A percentile compares a stretch with the other conserved stretches of the same genome.
These are phyloP conservation scores for Chaetodon trifascialis DNA, from an alignment of 2,113 vertebrate genomes.

Conservation along the genomic window DNA sequence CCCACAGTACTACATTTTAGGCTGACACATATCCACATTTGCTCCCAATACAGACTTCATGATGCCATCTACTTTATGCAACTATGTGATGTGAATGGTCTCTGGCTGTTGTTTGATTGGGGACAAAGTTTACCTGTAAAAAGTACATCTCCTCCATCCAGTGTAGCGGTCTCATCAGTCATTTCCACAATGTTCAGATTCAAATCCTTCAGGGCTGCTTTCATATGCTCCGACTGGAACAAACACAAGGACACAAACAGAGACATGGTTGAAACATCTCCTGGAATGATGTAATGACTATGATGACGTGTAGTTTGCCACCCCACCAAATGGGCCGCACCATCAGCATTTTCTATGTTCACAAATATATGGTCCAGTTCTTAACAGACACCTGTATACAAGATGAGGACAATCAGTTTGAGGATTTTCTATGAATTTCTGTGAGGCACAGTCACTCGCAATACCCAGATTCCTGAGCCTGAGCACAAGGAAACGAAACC, in stretches of 20 bases:
- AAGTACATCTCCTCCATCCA: slow-evolving; percentile 97
- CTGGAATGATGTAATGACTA: not conserved
- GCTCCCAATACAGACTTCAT: not conserved
- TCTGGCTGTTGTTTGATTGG: not conserved
- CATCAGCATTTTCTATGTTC: slow-evolving; percentile 42
- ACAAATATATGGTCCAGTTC: slow-evolving; percentile 37
- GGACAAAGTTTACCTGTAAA: slow-evolving; percentile 90
- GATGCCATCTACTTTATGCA: not conserved
- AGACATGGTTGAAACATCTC: slow-evolving; percentile 52
- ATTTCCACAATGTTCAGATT: slow-evolving; percentile 95
- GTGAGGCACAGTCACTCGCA: not conserved
- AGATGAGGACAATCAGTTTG: slow-evolving; percentile 43
- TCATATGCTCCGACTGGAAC: slow-evolving; percentile 90
- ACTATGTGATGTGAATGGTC: not conserved
- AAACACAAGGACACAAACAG: slow-evolving; percentile 60
- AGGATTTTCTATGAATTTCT: slow-evolving; percentile 18
- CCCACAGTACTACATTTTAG: not conserved
- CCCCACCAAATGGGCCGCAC: slow-evolving; percentile 4
- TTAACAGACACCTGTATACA: slow-evolving; percentile 52
- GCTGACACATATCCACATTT: not conserved
- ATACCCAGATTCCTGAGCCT: slow-evolving; percentile 3
- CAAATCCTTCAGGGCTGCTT: slow-evolving; percentile 87
- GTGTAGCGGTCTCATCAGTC: slow-evolving; percentile 92
- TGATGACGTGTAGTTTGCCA: slow-evolving; percentile 24
- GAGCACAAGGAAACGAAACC: slow-evolving; percentile 50